Base-by-base conservation (phyloP, 2,797 vertebrate genomes). In the Urocyon cinereoargenteus region DNA sequence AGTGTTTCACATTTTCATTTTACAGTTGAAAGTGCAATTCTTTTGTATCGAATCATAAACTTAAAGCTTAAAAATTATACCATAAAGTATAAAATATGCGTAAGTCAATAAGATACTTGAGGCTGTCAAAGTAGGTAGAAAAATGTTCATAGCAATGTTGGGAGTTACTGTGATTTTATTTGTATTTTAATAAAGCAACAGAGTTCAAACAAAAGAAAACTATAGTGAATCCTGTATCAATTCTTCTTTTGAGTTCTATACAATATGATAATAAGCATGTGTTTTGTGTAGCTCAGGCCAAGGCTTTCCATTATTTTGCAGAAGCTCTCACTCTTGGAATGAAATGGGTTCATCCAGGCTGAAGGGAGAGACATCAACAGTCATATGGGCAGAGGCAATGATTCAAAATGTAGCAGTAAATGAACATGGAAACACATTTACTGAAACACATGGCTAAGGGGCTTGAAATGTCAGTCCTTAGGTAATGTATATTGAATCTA, bases 401-500 rank as follows among this genome's bases (percentile, higher is more conserved):
- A 92, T 92, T 91, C 96, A 97, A 86, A 97, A 85, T 59, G 61
- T n/a, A 90, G 84, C 85, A 88, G 45, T 59, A 94, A 97, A 96
- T 87, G 96, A 97, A 86, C 81, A 96, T 92, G 90, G 92, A 90
- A 95, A 90, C 91, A 88, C 91, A 93, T 96, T 97, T 95, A 82
- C 85, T 83, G 87, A 84, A 91, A 95, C 66, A 86, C 77, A 70
- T 92, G 31, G 95, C 95, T 90, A 57, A 88, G 51, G 96, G 90
- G 92, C 94, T 92, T 66, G 85, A 91, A 96, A 91, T 92, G 92
- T 68, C 97, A 95, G 82, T 78, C 90, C 72, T 94, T 75, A 88
- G 70, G 87, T 85, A 95, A 94, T 59, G 66, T 91, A 85, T 68
- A 77, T 83, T 88, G 90, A 90, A 87, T 94, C 78, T 53, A 34